A percentile compares a stretch with the other conserved stretches of the same genome.
Conservation (phyloP, 1,140 invertebrate genomes). For the Catajapyx aquilonaris region DNA sequence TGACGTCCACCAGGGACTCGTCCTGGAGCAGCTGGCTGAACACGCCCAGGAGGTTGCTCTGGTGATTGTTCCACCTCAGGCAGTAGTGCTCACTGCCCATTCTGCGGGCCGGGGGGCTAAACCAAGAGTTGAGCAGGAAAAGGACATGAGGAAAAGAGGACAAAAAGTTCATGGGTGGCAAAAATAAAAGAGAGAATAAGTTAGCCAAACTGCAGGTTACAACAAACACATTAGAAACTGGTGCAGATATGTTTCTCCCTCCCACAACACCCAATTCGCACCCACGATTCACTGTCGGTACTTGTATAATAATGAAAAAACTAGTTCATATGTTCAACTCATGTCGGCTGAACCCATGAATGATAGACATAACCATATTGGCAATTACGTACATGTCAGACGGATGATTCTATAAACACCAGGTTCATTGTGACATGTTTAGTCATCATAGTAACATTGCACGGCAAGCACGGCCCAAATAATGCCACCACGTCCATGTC, state of each 20-base stretch:
- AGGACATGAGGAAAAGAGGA: background rate
- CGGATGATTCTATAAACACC: no score
- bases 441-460: no score
- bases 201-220: no score
- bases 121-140: background rate
- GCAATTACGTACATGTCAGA: no score
- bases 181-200: no score
- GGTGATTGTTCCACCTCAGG: conserved; percentile 90
- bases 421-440: no score
- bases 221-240: no score
- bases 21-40: conserved; percentile 85
- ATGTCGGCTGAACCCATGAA: no score
- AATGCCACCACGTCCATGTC: no score
- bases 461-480: no score
- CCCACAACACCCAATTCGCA: background rate
- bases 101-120: background rate
- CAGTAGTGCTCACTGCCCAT: conserved; percentile 91
- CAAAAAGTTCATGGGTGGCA: background rate
- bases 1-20: conserved; percentile 86
- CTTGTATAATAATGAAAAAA: background rate
- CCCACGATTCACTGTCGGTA: background rate
- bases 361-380: no score
- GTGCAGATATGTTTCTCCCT: background rate
- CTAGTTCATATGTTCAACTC: no score
- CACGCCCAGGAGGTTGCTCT: conserved; percentile 81